Evolutionary conservation across 2,113 vertebrate genomes (phyloP).

Genomic region (Marcusenius ussheri): DNA sequence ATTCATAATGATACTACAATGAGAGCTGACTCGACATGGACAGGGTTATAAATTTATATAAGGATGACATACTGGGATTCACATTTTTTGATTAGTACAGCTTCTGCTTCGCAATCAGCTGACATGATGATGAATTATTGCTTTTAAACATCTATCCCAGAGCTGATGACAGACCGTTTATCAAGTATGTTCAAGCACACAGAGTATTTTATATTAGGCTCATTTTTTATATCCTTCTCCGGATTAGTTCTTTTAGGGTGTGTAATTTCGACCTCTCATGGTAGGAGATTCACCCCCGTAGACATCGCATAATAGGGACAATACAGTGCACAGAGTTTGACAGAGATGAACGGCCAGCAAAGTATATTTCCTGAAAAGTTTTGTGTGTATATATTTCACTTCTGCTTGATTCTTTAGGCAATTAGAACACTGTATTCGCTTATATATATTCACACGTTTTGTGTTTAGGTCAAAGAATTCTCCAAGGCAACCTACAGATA

Average conservation of each 20-base stretch:
- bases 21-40: background rate
- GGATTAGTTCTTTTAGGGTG: background rate
- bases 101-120: slow-evolving; percentile 9
- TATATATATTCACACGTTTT: background rate
- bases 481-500: background rate
- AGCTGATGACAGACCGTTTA: slow-evolving; percentile 29
- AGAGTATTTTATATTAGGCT: slow-evolving; percentile 37
- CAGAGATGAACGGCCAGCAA: background rate
- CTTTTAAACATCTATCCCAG: slow-evolving; percentile 35
- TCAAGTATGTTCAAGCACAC: slow-evolving; percentile 22
- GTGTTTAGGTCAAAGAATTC: background rate
- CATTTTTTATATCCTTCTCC: slow-evolving; percentile 12
- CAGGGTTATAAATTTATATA: background rate
- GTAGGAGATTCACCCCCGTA: background rate
- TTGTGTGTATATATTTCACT: background rate
- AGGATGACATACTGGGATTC: background rate
- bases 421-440: background rate
- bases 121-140: slow-evolving; percentile 41
- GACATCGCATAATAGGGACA: background rate
- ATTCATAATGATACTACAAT: background rate
- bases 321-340: background rate
- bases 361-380: background rate
- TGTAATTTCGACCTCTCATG: slow-evolving; percentile 2
- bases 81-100: background rate
- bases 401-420: background rate